Evolutionary conservation across 2,113 vertebrate species (phyloP), one percentile per base, ranked within the genome.

Genomic region (Sylvietta virens): DNA sequence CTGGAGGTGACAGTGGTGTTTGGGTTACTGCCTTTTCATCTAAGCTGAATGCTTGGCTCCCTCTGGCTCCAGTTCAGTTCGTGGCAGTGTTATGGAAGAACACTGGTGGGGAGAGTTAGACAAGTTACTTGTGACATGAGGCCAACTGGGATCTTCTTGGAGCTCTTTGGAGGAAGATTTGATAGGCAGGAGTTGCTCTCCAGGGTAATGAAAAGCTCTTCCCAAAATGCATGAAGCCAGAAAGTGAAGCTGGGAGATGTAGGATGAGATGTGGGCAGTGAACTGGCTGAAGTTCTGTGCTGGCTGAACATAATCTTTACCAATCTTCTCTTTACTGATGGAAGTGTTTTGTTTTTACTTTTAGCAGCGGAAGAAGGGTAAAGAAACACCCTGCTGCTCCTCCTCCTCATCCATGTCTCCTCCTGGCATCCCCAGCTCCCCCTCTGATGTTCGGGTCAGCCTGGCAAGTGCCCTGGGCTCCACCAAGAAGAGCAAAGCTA

Each of bases 351-450:
- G 33, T 66, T 57, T 56, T 96, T 94, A 54, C 73, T 97, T 85
- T 70, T 69, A 90, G 86, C 97, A 99, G 98, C 99, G 99, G 83
- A 99, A 99, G 98, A 99, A 98, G 85, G 96, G 96, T 39, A 99
- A 99, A 94, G 99, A 99, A 88, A 93, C 96, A 1, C 97, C 98
- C 14, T 95, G 98, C 21, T 97, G 97, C 67, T 96, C 97, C 3
- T 96, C 95, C 11, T 95, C 97, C 24, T 96, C 97, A 0, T 94
- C 97, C 3, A 96, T 98, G 97, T 98, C 98, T 54, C 97, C 98
- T 3, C 96, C 98, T 87, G 95, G 97, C 21, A 95, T 98, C 48
- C 97, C 98, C 28, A 97, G 98, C 92, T 98, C 98, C 61, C 92
- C 98, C 19, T 64, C 98, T 5, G 99, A 99, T 30, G 85, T 96